Conservation (phyloP, 2,797 vertebrate species). For the Sus cebifrons region DNA sequence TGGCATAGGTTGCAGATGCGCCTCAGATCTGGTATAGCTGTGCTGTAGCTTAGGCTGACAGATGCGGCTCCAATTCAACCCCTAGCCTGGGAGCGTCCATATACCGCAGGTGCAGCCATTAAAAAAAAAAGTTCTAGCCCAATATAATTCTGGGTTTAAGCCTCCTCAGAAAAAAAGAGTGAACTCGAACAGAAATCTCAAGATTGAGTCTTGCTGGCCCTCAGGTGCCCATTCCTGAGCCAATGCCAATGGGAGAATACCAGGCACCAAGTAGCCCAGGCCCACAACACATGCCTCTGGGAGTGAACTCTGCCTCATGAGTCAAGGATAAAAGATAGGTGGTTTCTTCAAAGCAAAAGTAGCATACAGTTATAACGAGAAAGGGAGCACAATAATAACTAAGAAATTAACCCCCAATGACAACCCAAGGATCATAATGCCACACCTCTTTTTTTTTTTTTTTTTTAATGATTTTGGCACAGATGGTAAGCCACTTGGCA, state of each 20-base stretch:
- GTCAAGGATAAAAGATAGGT: background rate
- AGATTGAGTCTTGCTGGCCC: background rate
- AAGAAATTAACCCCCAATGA: background rate
- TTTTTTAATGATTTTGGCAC: background rate
- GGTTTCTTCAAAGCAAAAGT: background rate
- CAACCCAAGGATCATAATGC: background rate
- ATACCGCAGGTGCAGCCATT: too few relatives aligned
- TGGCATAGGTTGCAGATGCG: too few relatives aligned
- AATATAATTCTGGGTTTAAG: constrained; percentile 7
- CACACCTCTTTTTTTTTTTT: background rate
- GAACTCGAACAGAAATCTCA: background rate
- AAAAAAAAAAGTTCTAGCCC: background rate
- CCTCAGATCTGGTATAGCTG: too few relatives aligned
- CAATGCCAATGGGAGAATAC: background rate
- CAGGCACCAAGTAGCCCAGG: background rate
- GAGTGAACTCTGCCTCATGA: background rate
- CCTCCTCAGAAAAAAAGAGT: background rate
- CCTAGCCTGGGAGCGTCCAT: too few relatives aligned
- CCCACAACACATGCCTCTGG: background rate
- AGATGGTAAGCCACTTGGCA: background rate
- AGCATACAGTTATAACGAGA: background rate
- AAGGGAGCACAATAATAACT: background rate
- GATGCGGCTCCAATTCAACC: too few relatives aligned
- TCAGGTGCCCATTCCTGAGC: background rate
- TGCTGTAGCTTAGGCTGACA: too few relatives aligned